Evolutionary conservation across 2,888 invertebrate genomes (phyloP).

Genomic region (Amiota communis): DNA sequence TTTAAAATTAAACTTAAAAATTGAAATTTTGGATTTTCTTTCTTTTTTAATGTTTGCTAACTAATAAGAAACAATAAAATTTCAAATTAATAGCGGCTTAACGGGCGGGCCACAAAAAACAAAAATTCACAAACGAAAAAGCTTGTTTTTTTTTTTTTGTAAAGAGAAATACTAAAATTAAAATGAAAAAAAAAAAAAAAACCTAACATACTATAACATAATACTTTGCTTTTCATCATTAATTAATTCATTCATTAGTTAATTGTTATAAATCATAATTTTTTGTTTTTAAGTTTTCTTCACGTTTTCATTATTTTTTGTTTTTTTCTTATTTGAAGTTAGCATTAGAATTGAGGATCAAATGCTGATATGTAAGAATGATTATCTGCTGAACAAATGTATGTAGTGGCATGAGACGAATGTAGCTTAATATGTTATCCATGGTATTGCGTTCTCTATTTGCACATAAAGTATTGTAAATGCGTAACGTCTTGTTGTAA

Average conservation of each 20-base stretch:
- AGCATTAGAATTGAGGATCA: conserved; percentile 55
- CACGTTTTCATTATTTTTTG: background rate
- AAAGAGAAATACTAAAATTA: background rate
- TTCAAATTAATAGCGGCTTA: conserved; percentile 63
- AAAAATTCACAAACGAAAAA: conserved; percentile 12
- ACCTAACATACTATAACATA: conserved; percentile 18
- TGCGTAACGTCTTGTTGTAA: too few species aligned
- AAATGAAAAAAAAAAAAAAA: conserved; percentile 5
- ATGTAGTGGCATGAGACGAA: background rate
- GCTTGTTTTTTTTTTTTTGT: too few species aligned
- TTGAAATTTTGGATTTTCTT: conserved; percentile 57
- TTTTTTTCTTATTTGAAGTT: background rate
- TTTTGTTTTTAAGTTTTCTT: background rate
- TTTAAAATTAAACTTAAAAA: conserved; percentile 62
- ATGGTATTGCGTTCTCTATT: conserved; percentile 1
- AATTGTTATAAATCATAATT: too few species aligned
- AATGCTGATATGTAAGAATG: conserved; percentile 66
- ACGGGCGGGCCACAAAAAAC: conserved; percentile 39
- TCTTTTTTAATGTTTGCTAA: conserved; percentile 46
- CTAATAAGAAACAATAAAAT: conserved; percentile 62
- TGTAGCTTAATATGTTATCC: background rate
- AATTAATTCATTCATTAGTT: too few species aligned
- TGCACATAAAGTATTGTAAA: too few species aligned
- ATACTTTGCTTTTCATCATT: background rate
- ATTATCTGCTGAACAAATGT: conserved; percentile 55